A percentile compares a stretch with the other conserved stretches of the same genome.
phyloP scores from a whole-genome alignment of 2,888 invertebrate species.

The Limnephilus auricula region DNA sequence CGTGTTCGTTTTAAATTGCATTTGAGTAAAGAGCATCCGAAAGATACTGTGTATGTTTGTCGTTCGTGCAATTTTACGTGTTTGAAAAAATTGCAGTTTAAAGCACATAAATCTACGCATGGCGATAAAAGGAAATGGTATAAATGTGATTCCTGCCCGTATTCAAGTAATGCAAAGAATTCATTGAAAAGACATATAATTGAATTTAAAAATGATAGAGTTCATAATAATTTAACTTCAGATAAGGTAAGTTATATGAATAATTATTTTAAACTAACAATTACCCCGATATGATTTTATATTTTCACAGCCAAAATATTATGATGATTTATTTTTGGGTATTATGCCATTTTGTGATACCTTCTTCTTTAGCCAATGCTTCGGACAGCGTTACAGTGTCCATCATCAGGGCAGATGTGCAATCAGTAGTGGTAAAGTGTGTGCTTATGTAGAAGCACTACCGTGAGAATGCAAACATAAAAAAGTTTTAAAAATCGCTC shows the following conservation, averaged over 20 bases:
- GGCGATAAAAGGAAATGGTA: constrained; percentile 21
- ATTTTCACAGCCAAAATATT: too few species aligned
- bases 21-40: constrained; percentile 15
- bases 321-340: too few species aligned
- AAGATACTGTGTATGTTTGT: constrained; percentile 1
- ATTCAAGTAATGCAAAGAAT: constrained; percentile 22
- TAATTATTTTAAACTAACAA: not conserved
- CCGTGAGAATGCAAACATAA: too few species aligned
- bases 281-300: too few species aligned
- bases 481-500: too few species aligned
- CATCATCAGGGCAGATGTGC: too few species aligned
- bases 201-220: not conserved
- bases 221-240: not conserved
- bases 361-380: too few species aligned
- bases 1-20: constrained; percentile 4
- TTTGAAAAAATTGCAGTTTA: not conserved
- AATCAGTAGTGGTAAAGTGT: too few species aligned
- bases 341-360: too few species aligned
- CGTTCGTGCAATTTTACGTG: constrained; percentile 22
- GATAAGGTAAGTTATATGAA: not conserved
- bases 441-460: too few species aligned
- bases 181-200: constrained; percentile 12
- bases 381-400: too few species aligned
- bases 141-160: constrained; percentile 6
- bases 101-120: not conserved